These are phyloP conservation scores for Elymnias hypermnestra DNA, from an alignment of 1,140 invertebrate species.

Conservation along the genomic window DNA sequence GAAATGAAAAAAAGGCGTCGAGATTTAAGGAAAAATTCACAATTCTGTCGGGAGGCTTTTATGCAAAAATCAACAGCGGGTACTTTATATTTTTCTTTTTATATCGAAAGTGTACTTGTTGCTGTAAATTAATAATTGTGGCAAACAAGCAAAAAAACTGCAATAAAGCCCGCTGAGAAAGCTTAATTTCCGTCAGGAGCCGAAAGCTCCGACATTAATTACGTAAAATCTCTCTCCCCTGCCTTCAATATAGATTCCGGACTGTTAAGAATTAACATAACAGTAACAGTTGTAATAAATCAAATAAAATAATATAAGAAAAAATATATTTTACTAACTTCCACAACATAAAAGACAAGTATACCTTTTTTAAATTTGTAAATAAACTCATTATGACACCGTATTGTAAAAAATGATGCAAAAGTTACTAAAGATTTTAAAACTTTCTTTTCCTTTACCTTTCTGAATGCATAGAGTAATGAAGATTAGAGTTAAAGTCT, in stretches of 20 bases:
- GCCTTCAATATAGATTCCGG: slow-evolving; percentile 39
- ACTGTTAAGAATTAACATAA: slow-evolving; percentile 13
- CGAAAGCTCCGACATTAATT: slow-evolving; percentile 51
- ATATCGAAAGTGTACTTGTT: slow-evolving; percentile 44
- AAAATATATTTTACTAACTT: too few species aligned
- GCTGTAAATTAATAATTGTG: slow-evolving; percentile 57
- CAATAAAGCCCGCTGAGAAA: slow-evolving; percentile 59
- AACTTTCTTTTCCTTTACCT: too few species aligned
- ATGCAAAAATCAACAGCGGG: slow-evolving; percentile 11
- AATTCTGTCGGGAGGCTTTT: slow-evolving; percentile 15
- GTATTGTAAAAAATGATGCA: too few species aligned
- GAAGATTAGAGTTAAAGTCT: too few species aligned
- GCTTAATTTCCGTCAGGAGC: slow-evolving; percentile 50
- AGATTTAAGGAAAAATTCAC: slow-evolving; percentile 13
- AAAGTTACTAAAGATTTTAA: too few species aligned
- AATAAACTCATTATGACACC: too few species aligned
- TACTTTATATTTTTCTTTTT: slow-evolving; percentile 16
- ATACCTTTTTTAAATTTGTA: too few species aligned
- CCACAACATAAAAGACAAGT: too few species aligned
- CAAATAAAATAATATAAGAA: too few species aligned
- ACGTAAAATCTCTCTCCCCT: slow-evolving; percentile 41
- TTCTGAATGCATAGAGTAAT: too few species aligned
- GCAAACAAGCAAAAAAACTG: slow-evolving; percentile 47
- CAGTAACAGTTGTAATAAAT: too few species aligned
- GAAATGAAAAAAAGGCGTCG: slow-evolving; percentile 17